Evolutionary conservation across 1,140 invertebrate species (phyloP), one percentile per base, ranked within the genome.

Genomic region (Trichoplusia ni): DNA sequence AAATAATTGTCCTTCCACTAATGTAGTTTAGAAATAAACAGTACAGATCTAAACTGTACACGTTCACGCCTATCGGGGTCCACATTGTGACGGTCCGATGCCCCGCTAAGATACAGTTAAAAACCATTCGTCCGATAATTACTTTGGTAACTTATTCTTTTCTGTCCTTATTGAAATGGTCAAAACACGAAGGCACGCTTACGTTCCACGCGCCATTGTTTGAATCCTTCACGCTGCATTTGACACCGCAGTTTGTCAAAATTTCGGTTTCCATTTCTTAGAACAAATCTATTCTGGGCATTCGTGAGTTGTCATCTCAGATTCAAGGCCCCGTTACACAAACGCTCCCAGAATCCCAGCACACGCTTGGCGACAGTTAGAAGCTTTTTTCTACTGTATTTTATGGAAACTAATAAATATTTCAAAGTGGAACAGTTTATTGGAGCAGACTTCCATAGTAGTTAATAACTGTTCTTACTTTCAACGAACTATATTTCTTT

Each of bases 321-420:
- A 14, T 70, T 77, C 66, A 66, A 56, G 67, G 72, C 49, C 31
- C 83, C 85, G 82, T 86, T 86, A 85, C 73, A 74, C 72, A 79
- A 81, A 60, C 19, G 56, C 56, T 73, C 61, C 67, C 46, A 29
- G 18, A 33, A 19, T 25, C 25, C 7, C 23, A 66, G 58, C 37
- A 9, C 63, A 44, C 64, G 66, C 51, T 58, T 73, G 73, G 69
- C 73, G 77, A 88, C 84, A 81, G 82, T 87, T 85, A 85, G 21
- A 60, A 25, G 13, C 4, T 74, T 81, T 82, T 83, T 79, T 73
- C 18, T 47, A 3, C 40, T 37, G 5, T 56, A 49, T 69, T 87
- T 86, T 84, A 84, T 84, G 82, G 56, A 70, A 72, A 74, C 66
- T 63, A 82, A 84, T 88, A 88, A 89, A 86, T 82, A 84, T 84